phyloP scores from a whole-genome alignment of 30 jellyfish, hydroid and myxozoan species.

The Hydractinia symbiolongicarpus region DNA sequence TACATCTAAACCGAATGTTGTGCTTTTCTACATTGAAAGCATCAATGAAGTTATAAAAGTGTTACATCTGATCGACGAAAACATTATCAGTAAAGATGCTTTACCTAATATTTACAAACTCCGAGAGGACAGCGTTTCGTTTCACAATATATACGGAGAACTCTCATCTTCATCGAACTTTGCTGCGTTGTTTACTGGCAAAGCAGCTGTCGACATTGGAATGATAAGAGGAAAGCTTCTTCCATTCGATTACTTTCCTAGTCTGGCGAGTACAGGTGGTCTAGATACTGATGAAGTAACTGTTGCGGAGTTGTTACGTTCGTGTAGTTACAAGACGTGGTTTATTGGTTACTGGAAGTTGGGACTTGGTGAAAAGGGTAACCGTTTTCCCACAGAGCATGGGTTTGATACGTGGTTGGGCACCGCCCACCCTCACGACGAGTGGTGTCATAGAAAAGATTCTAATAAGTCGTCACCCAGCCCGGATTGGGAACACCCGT shows the following conservation, averaged over 20 bases:
- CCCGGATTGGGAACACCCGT: slow-evolving; percentile 22
- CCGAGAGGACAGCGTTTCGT: slow-evolving; percentile 21
- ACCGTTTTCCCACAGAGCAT: slow-evolving; percentile 39
- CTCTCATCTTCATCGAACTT: slow-evolving; percentile 35
- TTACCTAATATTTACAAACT: slow-evolving; percentile 31
- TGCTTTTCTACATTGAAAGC: slow-evolving; percentile 31
- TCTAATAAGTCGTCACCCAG: neutral
- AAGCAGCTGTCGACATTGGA: slow-evolving; percentile 60
- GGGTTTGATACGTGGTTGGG: slow-evolving; percentile 84
- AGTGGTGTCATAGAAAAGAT: slow-evolving; percentile 36
- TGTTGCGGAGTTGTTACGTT: slow-evolving; percentile 25
- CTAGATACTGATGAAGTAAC: slow-evolving; percentile 32
- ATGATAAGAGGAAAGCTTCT: slow-evolving; percentile 62
- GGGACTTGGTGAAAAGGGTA: slow-evolving; percentile 58
- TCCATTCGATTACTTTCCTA: slow-evolving; percentile 53
- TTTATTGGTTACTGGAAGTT: slow-evolving; percentile 67
- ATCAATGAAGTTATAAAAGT: slow-evolving; percentile 14
- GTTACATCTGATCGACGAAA: neutral
- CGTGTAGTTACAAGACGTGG: slow-evolving; percentile 32
- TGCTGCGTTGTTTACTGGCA: slow-evolving; percentile 58
- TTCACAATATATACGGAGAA: slow-evolving; percentile 43
- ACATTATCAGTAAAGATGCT: neutral
- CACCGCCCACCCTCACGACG: slow-evolving; percentile 40
- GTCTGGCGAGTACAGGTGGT: slow-evolving; percentile 76
- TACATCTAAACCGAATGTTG: slow-evolving; percentile 25